phyloP scores from a whole-genome alignment of 2,797 vertebrate genomes.

The Diplodus puntazzo region DNA sequence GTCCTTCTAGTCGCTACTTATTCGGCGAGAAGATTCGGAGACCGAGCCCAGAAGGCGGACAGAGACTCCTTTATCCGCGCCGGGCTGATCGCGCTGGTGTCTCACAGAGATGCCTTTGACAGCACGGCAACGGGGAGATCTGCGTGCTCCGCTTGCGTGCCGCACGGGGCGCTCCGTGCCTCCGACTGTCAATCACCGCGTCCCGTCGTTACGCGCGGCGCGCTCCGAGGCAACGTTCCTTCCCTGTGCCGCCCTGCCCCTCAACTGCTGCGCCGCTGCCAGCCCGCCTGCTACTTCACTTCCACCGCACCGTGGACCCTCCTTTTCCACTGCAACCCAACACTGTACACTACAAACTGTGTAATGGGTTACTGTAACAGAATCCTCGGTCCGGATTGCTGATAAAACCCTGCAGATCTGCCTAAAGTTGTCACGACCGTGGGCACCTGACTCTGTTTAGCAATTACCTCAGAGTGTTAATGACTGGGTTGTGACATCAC shows the following conservation, averaged over 20 bases:
- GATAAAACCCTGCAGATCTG: constrained; percentile 9
- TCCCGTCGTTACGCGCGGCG: constrained; percentile 68
- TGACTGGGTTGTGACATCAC: constrained; percentile 27
- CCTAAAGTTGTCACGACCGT: neutral
- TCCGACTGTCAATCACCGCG: constrained; percentile 74
- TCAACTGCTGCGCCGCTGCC: constrained; percentile 50
- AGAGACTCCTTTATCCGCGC: constrained; percentile 55
- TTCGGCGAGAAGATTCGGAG: constrained; percentile 34
- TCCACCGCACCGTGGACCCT: constrained; percentile 49
- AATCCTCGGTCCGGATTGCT: neutral
- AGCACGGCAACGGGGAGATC: constrained; percentile 61
- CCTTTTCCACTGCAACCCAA: constrained; percentile 46
- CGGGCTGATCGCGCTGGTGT: constrained; percentile 58
- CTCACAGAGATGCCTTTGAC: constrained; percentile 70
- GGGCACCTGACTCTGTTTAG: neutral
- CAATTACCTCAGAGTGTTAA: neutral
- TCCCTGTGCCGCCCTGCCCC: constrained; percentile 57
- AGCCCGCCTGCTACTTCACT: constrained; percentile 46
- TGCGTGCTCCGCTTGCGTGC: constrained; percentile 63
- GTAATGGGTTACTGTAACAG: constrained; percentile 7
- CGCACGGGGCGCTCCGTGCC: constrained; percentile 66
- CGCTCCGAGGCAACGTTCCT: constrained; percentile 53
- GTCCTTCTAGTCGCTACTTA: constrained; percentile 27
- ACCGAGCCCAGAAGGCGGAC: constrained; percentile 33
- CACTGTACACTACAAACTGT: neutral